These are phyloP conservation scores for Pao palembangensis DNA, from an alignment of 2,113 vertebrate genomes.

Conservation along the genomic window DNA sequence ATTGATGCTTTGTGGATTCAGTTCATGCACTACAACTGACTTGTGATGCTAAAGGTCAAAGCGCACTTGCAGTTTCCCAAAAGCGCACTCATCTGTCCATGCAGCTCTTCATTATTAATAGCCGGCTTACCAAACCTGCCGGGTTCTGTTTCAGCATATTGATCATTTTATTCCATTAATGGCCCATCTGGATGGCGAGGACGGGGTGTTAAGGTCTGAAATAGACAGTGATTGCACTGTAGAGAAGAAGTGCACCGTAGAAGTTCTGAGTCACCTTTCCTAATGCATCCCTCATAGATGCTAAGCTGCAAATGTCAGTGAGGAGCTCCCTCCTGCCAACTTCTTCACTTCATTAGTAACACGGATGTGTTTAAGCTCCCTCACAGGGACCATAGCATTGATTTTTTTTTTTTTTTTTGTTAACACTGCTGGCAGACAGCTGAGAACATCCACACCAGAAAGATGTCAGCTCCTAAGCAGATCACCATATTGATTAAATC, in stretches of 20 bases:
- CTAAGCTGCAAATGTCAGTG: neutral
- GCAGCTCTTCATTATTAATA: slow-evolving; percentile 8
- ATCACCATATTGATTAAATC: slow-evolving; percentile 20
- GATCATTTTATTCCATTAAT: slow-evolving; percentile 33
- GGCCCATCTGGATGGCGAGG: slow-evolving; percentile 20
- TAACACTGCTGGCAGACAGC: slow-evolving; percentile 11
- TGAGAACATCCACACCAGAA: slow-evolving; percentile 20
- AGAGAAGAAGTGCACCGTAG: too few relatives aligned
- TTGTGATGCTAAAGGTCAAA: too few relatives aligned
- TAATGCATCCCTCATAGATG: neutral
- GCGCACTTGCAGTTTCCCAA: too few relatives aligned
- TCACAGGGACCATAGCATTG: slow-evolving; percentile 11
- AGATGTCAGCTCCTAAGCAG: slow-evolving; percentile 2
- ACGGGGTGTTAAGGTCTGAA: too few relatives aligned
- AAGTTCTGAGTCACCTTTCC: neutral
- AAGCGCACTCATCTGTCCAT: too few relatives aligned
- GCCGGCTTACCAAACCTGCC: neutral
- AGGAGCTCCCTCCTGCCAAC: slow-evolving; percentile 8
- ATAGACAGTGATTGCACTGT: too few relatives aligned
- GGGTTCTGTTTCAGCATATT: slow-evolving; percentile 23
- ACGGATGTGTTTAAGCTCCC: neutral
- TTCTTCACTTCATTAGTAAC: slow-evolving; percentile 24
- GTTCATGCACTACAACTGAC: too few relatives aligned
- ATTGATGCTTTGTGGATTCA: too few relatives aligned
- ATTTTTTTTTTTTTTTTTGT: slow-evolving; percentile 12